Base-by-base conservation (phyloP, 2,888 invertebrate genomes). In the Rotaria macrura region DNA sequence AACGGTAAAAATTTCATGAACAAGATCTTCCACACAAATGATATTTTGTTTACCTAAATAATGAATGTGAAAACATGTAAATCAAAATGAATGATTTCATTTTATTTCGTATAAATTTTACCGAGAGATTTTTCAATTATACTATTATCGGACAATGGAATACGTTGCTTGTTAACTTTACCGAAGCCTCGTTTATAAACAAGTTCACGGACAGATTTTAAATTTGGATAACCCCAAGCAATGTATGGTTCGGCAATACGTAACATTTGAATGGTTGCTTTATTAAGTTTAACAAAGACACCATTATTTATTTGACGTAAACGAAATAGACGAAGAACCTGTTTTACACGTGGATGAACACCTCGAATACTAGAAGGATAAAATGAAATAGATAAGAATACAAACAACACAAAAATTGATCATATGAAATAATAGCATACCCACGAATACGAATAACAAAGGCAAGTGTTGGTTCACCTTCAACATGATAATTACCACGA, bases 251-350 rank as follows among this genome's bases (percentile, higher is more conserved):
- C 98, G 87, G 96, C 95, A 89, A 99, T 97, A 90, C 98, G 94
- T 89, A 99, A 92, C 98, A 99, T 99, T 92, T 97, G 96, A 88
- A 98, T 87, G 29, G 99, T 98, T 9, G 99, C 98, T 91, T 98
- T 98, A 93, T 99, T 99, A 89, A 99, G 92, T 89, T 95, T 95
- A 85, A 99, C 93, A 91, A 99, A 99, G 83, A 97, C 95, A 87
- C 97, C 99, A 91, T 99, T 99, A 94, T 99, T 99, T 92, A 99
- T 99, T 92, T 99, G 99, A 85, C 95, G 94, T 90, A 99, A 92
- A 89, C 99, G 94, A 93, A 99, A 96, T 89, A 99, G 92, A 91
- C 98, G 96, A 88, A 99, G 93, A 23, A 98, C 96, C 92, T 98
- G 97, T 87, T 97, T 94, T 84, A 97, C 93, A 87, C 92, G 92